Conservation (phyloP, 2,797 vertebrate genomes). For the Pangasius larnaudii region DNA sequence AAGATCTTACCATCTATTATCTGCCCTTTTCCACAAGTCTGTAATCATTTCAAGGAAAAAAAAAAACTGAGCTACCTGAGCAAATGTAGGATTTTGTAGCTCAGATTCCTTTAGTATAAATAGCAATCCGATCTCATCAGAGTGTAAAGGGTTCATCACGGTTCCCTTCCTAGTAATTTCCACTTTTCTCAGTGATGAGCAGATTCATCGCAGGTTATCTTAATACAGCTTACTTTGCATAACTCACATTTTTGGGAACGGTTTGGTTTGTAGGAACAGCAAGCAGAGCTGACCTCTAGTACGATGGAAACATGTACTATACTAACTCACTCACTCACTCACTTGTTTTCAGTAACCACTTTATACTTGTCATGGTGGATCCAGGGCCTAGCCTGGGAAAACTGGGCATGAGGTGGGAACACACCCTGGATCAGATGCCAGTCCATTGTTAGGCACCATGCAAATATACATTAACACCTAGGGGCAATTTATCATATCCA, state of each 20-base stretch:
- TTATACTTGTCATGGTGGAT: background rate
- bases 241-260: background rate
- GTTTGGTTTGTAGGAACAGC: background rate
- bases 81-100: background rate
- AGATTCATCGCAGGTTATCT: background rate
- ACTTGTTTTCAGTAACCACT: background rate
- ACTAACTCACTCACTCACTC: background rate
- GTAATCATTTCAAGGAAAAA: constrained; percentile 1
- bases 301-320: background rate
- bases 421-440: background rate
- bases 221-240: background rate
- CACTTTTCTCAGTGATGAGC: background rate
- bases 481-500: background rate
- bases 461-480: background rate
- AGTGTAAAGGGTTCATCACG: background rate
- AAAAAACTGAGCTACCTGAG: background rate
- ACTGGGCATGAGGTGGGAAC: background rate
- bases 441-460: background rate
- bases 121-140: background rate
- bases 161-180: background rate
- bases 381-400: background rate
- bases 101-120: background rate
- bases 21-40: background rate
- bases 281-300: background rate
- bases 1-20: background rate